Evolutionary conservation across 2,888 invertebrate genomes (phyloP), one percentile per base, ranked within the genome.

Genomic region (Scaptomyza reducta): DNA sequence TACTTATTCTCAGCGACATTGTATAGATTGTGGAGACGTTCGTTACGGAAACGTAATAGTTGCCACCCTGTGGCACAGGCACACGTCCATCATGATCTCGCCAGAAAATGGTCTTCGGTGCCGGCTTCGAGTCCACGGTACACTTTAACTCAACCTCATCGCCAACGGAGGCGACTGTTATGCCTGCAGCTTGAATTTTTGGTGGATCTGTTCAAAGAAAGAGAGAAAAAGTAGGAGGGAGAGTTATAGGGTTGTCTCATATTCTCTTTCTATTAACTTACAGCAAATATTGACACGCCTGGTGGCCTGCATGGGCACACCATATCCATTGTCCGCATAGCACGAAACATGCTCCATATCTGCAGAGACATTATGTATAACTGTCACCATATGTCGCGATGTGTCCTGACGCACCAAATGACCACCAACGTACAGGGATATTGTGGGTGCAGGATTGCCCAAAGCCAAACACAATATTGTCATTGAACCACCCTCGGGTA

Each of bases 291-390:
- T 95, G 63, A 97, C 95, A 89, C 95, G 95, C 74, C 95, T 93
- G 0, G 96, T 95, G 0, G 96, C 95, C 90, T 97, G 96, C 95
- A 96, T 96, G 2, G 97, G 96, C 0, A 96, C 95, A 0, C 97
- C 97, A 87, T 96, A 96, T 1, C 96, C 97, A 88, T 97, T 97
- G 92, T 97, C 96, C 0, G 96, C 97, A 91, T 96, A 96, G 90
- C 97, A 97, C 0, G 96, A 96, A 70, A 97, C 95, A 90, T 96
- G 95, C 88, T 96, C 95, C 96, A 96, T 96, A 90, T 96, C 96
- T 2, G 95, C 93, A 0, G 96, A 96, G 11, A 97, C 95, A 90
- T 97, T 97, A 89, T 96, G 95, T 67, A 96, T 95, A n/a, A 96
- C 95, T 0, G 96, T 96, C 42, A 97, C 96, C 96, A 97, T 96